Evolutionary conservation across 2,113 vertebrate species (phyloP), one percentile per base, ranked within the genome.

Genomic region (Manacus vitellinus): DNA sequence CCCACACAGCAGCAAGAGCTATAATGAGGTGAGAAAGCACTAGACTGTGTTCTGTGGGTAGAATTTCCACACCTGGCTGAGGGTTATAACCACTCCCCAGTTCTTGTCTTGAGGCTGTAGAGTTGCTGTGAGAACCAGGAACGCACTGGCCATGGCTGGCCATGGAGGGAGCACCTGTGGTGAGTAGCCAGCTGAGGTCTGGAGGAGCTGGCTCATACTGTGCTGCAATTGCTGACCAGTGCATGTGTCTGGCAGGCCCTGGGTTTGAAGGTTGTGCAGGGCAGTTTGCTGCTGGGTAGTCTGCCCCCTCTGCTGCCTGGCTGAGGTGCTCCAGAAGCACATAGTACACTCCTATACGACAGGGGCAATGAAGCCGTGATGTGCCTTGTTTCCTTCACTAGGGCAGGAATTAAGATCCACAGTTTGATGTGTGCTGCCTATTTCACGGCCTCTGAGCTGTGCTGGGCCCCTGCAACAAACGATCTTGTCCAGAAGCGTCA

Each of bases 1-100:
- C 94, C 95, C 88, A 94, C 95, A 83, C 68, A 70, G 71, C 67
- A 76, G 9, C 59, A 71, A 80, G 68, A 88, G 24, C 52, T 56
- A 3, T 8, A 72, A 22, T 28, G 24, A 75, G 44, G 52, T 89
- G n/a, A 81, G 90, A 83, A 86, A 84, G 54, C 47, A 8, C 31
- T 49, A 56, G n/a, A 17, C 72, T 71, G 18, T 7, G 0, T 84
- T 85, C 21, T 65, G 75, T 7, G 84, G 39, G 67, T 35, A 88
- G 88, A 96, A 65, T 92, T 96, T 95, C 90, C 95, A 52, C 5
- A 6, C 52, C 22, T 23, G 19, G 43, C 31, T 80, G 30, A 33
- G 44, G 25, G 27, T 39, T 58, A 27, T 47, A 88, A 77, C 24
- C 39, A 27, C 43, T 39, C 28, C 31, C 18, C 2, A 2, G 20